Evolutionary conservation across 2,888 invertebrate species (phyloP).

Genomic region (Galeruca laticollis): DNA sequence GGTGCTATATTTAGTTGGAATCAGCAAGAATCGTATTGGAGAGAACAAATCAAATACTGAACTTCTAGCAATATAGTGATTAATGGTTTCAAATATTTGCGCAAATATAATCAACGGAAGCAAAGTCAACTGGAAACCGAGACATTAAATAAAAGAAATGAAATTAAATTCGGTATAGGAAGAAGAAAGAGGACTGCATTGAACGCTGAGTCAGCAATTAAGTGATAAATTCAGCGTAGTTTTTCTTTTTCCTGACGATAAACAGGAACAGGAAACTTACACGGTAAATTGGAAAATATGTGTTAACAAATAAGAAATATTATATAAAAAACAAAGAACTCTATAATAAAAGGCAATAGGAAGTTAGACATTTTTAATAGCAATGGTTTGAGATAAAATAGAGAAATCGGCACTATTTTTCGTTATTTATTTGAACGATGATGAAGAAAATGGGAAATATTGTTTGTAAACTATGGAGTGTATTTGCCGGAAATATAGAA

Average conservation of each 20-base stretch:
- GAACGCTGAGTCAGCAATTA: slow-evolving; percentile 17
- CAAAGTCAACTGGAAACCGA: slow-evolving; percentile 22
- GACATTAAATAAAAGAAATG: slow-evolving; percentile 15
- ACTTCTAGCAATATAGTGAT: slow-evolving; percentile 21
- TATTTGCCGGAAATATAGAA: too few species aligned
- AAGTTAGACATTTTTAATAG: too few species aligned
- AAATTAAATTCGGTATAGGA: slow-evolving; percentile 7
- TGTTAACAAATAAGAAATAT: background rate
- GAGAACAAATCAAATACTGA: slow-evolving; percentile 15
- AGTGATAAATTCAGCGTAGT: slow-evolving; percentile 8
- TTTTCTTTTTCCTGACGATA: background rate
- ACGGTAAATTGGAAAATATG: background rate
- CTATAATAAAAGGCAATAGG: too few species aligned
- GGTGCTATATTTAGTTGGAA: background rate
- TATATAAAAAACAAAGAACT: background rate
- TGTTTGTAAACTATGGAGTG: too few species aligned
- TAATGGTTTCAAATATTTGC: slow-evolving; percentile 25
- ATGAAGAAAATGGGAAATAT: too few species aligned
- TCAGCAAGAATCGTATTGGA: slow-evolving; percentile 4
- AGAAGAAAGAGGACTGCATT: background rate
- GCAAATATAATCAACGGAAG: slow-evolving; percentile 25
- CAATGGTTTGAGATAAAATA: too few species aligned
- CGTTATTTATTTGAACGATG: too few species aligned
- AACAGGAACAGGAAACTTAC: slow-evolving; percentile 4
- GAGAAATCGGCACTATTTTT: too few species aligned